A percentile compares a stretch with the other conserved stretches of the same genome.
Conservation (phyloP, 92 coral and sea anemone species). For the Epizoanthus stellaris region DNA sequence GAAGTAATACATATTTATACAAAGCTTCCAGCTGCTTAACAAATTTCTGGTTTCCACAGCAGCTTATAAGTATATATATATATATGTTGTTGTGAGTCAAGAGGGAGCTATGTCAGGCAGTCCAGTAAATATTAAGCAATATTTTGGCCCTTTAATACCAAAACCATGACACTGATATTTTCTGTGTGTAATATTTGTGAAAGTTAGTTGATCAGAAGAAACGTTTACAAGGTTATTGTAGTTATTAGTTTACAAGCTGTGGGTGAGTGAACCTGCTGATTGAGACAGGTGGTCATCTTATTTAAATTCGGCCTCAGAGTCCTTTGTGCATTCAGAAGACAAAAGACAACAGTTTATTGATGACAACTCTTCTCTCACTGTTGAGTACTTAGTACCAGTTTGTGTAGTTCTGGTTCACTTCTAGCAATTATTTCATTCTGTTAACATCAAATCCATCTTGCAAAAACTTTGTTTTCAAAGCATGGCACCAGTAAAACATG, state of each 20-base stretch:
- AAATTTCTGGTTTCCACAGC: neutral
- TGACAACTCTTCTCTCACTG: neutral
- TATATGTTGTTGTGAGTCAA: neutral
- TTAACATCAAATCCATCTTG: neutral
- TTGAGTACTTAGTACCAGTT: neutral
- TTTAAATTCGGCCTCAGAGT: constrained; percentile 2
- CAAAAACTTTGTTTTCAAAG: neutral
- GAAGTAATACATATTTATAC: neutral
- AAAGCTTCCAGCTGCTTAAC: constrained; percentile 6
- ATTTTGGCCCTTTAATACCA: neutral
- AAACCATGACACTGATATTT: neutral
- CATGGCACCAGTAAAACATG: constrained; percentile 33
- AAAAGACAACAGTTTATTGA: constrained; percentile 9
- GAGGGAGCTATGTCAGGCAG: neutral
- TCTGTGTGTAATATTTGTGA: neutral
- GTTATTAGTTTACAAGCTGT: constrained; percentile 35
- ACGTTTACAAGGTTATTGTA: neutral
- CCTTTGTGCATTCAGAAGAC: constrained; percentile 7
- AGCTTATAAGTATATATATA: neutral
- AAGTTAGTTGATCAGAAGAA: neutral
- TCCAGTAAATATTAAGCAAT: no score
- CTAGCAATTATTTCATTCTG: neutral
- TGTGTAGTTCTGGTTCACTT: neutral
- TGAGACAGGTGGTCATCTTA: constrained; percentile 25
- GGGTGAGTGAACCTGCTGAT: constrained; percentile 5